Evolutionary conservation across 1,140 invertebrate genomes (phyloP), one percentile per base, ranked within the genome.

Genomic region (Druon quercuslanigerum): DNA sequence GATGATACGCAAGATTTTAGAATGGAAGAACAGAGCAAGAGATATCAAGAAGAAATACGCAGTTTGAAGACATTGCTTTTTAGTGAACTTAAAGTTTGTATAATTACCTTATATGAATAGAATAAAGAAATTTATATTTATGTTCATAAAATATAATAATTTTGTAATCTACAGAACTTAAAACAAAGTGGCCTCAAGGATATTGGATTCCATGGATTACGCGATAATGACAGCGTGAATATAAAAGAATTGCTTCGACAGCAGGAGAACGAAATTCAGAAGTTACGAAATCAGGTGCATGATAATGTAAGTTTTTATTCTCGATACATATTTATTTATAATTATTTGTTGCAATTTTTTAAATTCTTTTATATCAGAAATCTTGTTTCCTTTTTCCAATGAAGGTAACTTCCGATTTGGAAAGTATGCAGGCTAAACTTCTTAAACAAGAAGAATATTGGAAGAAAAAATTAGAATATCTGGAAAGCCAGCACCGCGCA

Each of bases 11-110:
- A 72, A 2, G 79, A 83, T 50, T 71, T 20, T 5, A 60, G 6
- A 33, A 25, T 20, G 57, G 19, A 60, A 60, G 57, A 60, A 87
- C 85, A 92, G 88, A 82, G 89, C 82, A 79, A 86, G 87, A 85
- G 91, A 91, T 90, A 90, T 91, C 82, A 88, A 19, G 86, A 90
- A 71, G 87, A 91, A 78, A 88, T 89, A 50, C 86, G 78, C 60
- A 84, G 79, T 80, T 83, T 88, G 3, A 89, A 83, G 19, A 84
- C 70, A 3, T 83, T 89, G 70, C 52, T 91, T 1, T 90, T 91
- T 40, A 78, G 82, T 56, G 90, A 91, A 79, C 85, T 91, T 25
- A 84, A 80, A 66, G 89, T 90, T 78, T 57, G 78, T 79, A 72
- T 73, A 56, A 51, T 20, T 40, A 57, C 8, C 14, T 51, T 14